Evolutionary conservation across 2,888 invertebrate species (phyloP).

Genomic region (Chrysotoxum bicinctum): DNA sequence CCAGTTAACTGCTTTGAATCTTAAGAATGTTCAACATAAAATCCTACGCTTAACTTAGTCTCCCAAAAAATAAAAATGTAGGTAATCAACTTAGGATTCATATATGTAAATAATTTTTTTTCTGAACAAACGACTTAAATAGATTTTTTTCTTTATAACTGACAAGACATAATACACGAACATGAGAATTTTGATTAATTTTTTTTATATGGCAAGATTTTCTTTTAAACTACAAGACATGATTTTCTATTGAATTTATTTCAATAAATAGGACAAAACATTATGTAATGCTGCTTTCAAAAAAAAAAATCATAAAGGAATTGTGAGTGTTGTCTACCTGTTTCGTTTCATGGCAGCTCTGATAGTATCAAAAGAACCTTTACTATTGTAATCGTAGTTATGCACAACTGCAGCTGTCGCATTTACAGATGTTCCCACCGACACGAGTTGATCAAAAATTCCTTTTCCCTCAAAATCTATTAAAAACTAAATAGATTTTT

Average conservation of each 20-base stretch:
- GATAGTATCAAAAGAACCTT: constrained; percentile 1
- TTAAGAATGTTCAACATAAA: too few species aligned
- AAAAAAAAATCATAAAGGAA: not conserved
- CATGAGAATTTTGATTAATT: not conserved
- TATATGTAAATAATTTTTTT: too few species aligned
- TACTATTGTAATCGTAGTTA: constrained; percentile 20
- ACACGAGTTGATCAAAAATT: constrained; percentile 25
- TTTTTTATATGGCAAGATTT: not conserved
- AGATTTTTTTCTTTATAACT: too few species aligned
- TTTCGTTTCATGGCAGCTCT: not conserved
- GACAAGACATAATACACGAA: not conserved
- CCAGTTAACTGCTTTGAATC: too few species aligned
- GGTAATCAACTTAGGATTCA: too few species aligned
- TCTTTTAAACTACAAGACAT: not conserved
- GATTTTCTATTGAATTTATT: not conserved
- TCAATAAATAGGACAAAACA: not conserved
- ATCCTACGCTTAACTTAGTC: too few species aligned
- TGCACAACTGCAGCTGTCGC: constrained; percentile 43
- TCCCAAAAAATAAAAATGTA: too few species aligned
- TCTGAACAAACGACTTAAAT: too few species aligned
- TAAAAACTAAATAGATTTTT: not conserved
- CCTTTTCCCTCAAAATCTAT: not conserved
- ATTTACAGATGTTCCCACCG: constrained; percentile 51
- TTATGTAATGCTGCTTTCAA: not conserved
- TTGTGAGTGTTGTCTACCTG: constrained; percentile 24